A percentile compares a stretch with the other conserved stretches of the same genome.
These are phyloP conservation scores for Sparus aurata DNA, from an alignment of 2,797 vertebrate genomes.

Conservation along the genomic window DNA sequence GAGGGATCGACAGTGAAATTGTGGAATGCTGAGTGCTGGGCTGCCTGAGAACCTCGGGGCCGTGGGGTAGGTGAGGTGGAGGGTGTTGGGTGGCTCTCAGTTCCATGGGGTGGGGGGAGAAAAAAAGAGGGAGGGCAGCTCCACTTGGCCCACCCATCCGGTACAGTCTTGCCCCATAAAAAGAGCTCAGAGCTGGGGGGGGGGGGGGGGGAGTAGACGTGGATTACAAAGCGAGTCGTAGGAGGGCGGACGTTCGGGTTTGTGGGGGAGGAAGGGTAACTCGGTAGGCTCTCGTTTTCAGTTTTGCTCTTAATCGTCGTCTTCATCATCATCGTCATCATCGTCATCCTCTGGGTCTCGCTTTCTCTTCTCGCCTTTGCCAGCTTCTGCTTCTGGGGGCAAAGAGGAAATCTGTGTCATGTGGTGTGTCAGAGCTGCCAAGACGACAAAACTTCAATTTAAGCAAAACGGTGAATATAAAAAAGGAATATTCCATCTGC, in stretches of 20 bases:
- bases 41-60: constrained; percentile 87
- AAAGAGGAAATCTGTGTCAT: constrained; percentile 18
- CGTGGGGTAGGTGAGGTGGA: constrained; percentile 63
- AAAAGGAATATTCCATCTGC: background rate
- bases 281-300: constrained; percentile 76
- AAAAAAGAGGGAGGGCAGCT: constrained; percentile 65
- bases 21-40: constrained; percentile 92
- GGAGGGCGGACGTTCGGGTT: constrained; percentile 75
- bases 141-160: constrained; percentile 88
- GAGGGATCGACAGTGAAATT: constrained; percentile 87
- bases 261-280: constrained; percentile 81
- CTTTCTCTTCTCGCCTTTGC: constrained; percentile 94
- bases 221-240: constrained; percentile 83
- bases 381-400: constrained; percentile 85
- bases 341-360: constrained; percentile 93
- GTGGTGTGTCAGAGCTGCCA: background rate
- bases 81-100: constrained; percentile 76
- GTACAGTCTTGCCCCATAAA: constrained; percentile 90
- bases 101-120: constrained; percentile 60
- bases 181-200: constrained; percentile 82
- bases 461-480: background rate
- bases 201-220: constrained; percentile 67
- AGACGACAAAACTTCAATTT: background rate
- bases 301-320: constrained; percentile 83
- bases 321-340: constrained; percentile 89